phyloP scores from a whole-genome alignment of 2,888 invertebrate genomes.

The Dryococelus australis region DNA sequence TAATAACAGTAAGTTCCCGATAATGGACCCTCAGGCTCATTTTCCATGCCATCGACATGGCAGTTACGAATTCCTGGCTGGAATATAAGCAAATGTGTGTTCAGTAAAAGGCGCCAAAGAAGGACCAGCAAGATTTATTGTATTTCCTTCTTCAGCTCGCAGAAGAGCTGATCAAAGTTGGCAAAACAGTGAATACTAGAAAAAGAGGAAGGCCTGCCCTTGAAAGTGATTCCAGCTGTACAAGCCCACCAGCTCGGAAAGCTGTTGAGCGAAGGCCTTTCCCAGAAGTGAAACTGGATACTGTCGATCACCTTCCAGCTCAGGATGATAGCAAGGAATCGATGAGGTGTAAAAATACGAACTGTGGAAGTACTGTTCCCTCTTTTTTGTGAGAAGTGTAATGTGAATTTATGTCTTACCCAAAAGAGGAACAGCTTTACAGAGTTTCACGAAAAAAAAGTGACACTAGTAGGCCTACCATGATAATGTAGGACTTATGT shows the following conservation, averaged over 20 bases:
- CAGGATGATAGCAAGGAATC: background rate
- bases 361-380: background rate
- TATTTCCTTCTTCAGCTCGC: background rate
- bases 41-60: too few species aligned
- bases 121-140: constrained; percentile 31
- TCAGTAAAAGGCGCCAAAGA: constrained; percentile 1
- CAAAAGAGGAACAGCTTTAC: background rate
- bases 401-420: background rate
- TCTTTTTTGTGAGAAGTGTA: background rate
- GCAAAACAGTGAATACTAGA: background rate
- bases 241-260: background rate
- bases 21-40: constrained; percentile 41
- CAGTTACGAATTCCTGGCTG: constrained; percentile 39
- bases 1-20: constrained; percentile 20
- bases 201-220: constrained; percentile 30
- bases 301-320: constrained; percentile 43
- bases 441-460: background rate
- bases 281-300: constrained; percentile 44
- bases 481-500: background rate
- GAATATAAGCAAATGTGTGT: constrained; percentile 23
- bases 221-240: background rate
- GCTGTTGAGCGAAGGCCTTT: constrained; percentile 39
- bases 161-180: background rate
- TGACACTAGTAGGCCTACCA: background rate
- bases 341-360: background rate